These are phyloP conservation scores for Anas flavirostris DNA, from an alignment of 2,797 vertebrate species.

Conservation along the genomic window DNA sequence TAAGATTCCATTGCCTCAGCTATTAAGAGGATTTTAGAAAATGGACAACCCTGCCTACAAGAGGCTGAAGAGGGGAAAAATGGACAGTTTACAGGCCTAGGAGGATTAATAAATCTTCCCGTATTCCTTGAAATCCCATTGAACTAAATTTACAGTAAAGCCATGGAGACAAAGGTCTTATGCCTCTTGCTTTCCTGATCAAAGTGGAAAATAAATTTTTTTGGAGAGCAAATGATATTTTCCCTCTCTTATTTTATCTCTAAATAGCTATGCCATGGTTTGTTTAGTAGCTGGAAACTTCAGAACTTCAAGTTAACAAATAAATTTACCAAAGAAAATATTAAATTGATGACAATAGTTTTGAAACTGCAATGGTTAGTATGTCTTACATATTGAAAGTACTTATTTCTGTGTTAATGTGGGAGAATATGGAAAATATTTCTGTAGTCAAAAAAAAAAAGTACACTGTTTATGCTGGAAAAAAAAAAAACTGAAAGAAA, in stretches of 20 bases:
- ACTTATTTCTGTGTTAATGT: not conserved
- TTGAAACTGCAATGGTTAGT: not conserved
- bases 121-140: constrained; percentile 81
- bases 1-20: constrained; percentile 70
- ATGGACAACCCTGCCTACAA: constrained; percentile 64
- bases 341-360: not conserved
- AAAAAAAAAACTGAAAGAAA: not conserved
- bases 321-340: not conserved
- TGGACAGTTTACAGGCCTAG: constrained; percentile 66
- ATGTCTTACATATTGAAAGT: not conserved
- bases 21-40: constrained; percentile 69
- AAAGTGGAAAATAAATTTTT: constrained; percentile 61
- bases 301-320: not conserved
- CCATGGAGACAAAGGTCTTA: constrained; percentile 68
- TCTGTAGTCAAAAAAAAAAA: not conserved
- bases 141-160: constrained; percentile 77
- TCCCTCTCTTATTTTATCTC: not conserved
- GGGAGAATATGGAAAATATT: not conserved
- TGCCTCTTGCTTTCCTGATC: constrained; percentile 63
- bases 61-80: constrained; percentile 71
- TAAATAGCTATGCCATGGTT: not conserved
- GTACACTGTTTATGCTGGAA: not conserved
- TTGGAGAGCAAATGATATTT: not conserved
- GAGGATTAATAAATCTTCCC: constrained; percentile 79
- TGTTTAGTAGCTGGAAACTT: not conserved